Evolutionary conservation across 2,797 vertebrate genomes (phyloP).

Genomic region (Falco peregrinus): DNA sequence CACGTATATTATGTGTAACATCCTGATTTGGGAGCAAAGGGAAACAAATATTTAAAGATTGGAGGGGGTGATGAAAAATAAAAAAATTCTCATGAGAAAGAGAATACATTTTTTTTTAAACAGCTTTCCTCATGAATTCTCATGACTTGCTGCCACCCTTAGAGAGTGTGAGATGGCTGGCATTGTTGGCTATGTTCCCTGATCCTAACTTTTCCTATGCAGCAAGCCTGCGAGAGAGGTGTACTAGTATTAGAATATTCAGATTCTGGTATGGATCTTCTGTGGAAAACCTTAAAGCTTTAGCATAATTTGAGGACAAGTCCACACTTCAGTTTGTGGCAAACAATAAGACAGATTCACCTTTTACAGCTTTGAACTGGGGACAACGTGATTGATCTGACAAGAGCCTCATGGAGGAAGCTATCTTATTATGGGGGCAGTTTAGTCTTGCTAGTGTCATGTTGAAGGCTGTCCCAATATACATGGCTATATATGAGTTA

Average conservation of each 20-base stretch:
- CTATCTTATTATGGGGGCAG: not conserved
- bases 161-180: not conserved
- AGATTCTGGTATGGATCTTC: not conserved
- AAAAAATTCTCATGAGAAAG: not conserved
- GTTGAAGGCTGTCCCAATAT: constrained; percentile 3
- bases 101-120: not conserved
- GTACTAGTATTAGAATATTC: not conserved
- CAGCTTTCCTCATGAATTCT: not conserved
- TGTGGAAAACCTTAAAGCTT: not conserved
- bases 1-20: not conserved
- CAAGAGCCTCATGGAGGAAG: not conserved
- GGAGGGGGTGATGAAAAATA: not conserved
- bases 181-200: not conserved
- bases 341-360: not conserved
- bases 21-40: not conserved
- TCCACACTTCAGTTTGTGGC: not conserved
- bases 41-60: not conserved
- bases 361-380: not conserved
- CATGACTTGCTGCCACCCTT: not conserved
- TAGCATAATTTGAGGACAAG: not conserved
- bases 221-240: not conserved
- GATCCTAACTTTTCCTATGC: constrained; percentile 9
- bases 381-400: constrained; percentile 17
- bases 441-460: constrained; percentile 7
- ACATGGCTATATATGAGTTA: not conserved